A percentile compares a stretch with the other conserved stretches of the same genome.
phyloP scores from a whole-genome alignment of 37 sponge, comb jelly and placozoan genomes.

The Diacarnus erythraeanus region DNA sequence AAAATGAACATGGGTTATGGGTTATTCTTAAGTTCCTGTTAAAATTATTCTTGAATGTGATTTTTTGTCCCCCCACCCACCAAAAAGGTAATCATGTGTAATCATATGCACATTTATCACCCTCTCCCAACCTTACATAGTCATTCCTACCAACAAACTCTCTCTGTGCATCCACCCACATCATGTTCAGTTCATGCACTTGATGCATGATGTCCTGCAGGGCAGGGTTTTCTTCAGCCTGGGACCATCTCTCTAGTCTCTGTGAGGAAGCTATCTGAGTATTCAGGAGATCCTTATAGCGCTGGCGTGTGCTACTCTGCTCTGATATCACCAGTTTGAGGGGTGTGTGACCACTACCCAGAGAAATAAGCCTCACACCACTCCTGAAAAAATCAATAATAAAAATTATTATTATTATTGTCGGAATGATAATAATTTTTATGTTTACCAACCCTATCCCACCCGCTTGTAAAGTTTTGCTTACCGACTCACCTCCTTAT shows the following conservation, averaged over 20 bases:
- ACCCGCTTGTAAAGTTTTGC: neutral
- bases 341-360: slow-evolving; percentile 66
- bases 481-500: slow-evolving; percentile 43
- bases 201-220: slow-evolving; percentile 76
- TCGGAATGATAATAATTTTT: neutral
- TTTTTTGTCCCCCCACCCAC: no score
- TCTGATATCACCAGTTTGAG: slow-evolving; percentile 74
- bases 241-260: slow-evolving; percentile 56
- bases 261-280: slow-evolving; percentile 27
- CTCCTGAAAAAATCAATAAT: slow-evolving; percentile 22
- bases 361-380: slow-evolving; percentile 41
- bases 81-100: neutral
- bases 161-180: slow-evolving; percentile 61
- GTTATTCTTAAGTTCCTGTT: neutral
- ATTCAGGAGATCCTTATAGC: slow-evolving; percentile 51
- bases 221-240: slow-evolving; percentile 63
- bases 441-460: neutral
- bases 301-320: slow-evolving; percentile 59
- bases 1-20: no score
- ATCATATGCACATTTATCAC: neutral
- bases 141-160: slow-evolving; percentile 56
- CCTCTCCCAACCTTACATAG: neutral
- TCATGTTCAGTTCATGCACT: slow-evolving; percentile 40
- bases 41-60: no score
- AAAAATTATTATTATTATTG: neutral